Base-by-base conservation (phyloP, 1,140 invertebrate genomes). In the Onthophagus taurus region DNA sequence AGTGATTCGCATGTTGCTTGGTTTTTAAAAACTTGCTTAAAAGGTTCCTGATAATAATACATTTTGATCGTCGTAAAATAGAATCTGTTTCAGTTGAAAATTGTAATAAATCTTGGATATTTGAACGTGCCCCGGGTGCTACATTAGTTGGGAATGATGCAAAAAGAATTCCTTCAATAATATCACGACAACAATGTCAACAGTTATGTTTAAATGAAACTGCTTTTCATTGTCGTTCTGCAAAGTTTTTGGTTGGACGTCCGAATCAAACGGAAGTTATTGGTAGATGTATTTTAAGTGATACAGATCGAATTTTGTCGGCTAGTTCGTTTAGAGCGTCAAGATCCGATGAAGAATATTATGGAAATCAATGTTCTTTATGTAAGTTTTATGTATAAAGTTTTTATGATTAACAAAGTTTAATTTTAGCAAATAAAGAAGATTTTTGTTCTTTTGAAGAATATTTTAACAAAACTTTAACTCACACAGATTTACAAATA, bases 281-380 rank as follows among this genome's bases (percentile, higher is more conserved):
- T 26, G 77, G 77, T 7, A 68, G 64, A 31, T 80, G 77, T 50
- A 65, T 70, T 19, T 55, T 80, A 24, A 77, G 72, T 51, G 60
- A 64, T 24, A 70, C 72, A 49, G 72, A 78, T 55, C 72, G 75
- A 54, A 75, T 73, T 55, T 68, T 75, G 6, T 69, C 74, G 44
- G 76, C 77, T 1, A 74, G 74, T 52, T 71, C 74, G 1, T 80
- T 74, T 45, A 59, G 76, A 19, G 74, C 74, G 0, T 74, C 75
- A 4, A 74, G 72, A 45, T 74, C 70, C 44, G 70, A 76, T 38
- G 76, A 75, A 19, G 70, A 77, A 49, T 80, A 80, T 49, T 70
- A 78, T 42, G 77, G 79, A 54, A 77, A 78, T 60, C 75, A 78
- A 53, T 79, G 77, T 51, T 53, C 66, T 9, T 67, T 44, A 16